Percentiles rank a stretch among this genome's conserved stretches.
These are phyloP conservation scores for Lycia hirtaria DNA, from an alignment of 2,888 invertebrate species.

Conservation along the genomic window DNA sequence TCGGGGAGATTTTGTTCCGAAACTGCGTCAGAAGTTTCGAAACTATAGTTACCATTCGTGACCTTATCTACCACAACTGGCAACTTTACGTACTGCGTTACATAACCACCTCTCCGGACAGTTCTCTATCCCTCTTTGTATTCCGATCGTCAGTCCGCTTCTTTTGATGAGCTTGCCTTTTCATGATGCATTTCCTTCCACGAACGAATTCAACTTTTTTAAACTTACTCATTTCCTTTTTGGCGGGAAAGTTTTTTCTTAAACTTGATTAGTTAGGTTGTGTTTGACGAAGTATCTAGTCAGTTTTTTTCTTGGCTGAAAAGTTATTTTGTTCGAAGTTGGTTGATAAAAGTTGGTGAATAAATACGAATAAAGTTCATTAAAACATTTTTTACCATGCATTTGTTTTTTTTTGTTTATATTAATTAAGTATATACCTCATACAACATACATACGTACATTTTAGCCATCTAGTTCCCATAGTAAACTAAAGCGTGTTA, in stretches of 20 bases:
- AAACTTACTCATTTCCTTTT: constrained; percentile 28
- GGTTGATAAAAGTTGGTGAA: background rate
- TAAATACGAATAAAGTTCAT: no score
- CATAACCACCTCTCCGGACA: constrained; percentile 25
- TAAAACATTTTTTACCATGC: no score
- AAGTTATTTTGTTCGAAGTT: background rate
- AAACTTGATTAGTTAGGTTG: background rate
- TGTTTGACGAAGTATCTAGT: background rate
- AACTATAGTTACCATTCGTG: no score
- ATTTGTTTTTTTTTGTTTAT: no score
- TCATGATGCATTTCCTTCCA: constrained; percentile 56
- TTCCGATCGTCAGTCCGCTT: constrained; percentile 75
- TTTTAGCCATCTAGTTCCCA: no score
- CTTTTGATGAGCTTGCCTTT: constrained; percentile 79
- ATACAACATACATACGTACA: no score
- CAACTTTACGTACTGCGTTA: constrained; percentile 21
- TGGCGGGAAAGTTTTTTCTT: constrained; percentile 7
- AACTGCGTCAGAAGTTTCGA: no score
- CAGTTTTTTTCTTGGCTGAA: no score
- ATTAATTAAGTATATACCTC: no score
- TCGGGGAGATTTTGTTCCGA: no score
- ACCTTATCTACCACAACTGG: no score
- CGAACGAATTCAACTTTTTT: constrained; percentile 29
- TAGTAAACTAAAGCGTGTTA: no score
- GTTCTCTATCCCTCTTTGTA: constrained; percentile 64